Evolutionary conservation across 2,888 invertebrate species (phyloP).

Genomic region (Dynastes hyllus): DNA sequence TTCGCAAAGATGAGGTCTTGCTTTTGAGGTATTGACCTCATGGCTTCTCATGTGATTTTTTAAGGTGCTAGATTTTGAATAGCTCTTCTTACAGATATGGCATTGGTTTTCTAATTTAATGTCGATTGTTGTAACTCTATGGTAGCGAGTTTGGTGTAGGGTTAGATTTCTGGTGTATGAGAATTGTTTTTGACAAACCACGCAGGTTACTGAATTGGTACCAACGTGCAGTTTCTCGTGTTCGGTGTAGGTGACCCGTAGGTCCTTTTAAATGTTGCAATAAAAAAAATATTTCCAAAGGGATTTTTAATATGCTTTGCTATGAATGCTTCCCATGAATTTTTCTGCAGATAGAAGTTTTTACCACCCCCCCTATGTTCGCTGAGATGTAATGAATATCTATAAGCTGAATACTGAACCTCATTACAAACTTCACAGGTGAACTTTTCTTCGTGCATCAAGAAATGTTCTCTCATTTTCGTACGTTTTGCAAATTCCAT

Average conservation of each 20-base stretch:
- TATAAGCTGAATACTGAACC: conserved; percentile 59
- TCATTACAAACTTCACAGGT: conserved; percentile 50
- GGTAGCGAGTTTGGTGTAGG: conserved; percentile 45
- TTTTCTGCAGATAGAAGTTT: conserved; percentile 48
- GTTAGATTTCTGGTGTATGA: conserved; percentile 59
- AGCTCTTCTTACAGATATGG: conserved; percentile 65
- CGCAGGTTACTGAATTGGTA: conserved; percentile 71
- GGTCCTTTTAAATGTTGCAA: too few species aligned
- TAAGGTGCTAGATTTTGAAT: conserved; percentile 63
- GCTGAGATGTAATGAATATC: conserved; percentile 57
- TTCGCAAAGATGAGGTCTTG: conserved; percentile 65
- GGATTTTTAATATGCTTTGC: conserved; percentile 49
- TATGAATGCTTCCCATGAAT: conserved; percentile 37
- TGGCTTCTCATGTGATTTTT: conserved; percentile 68
- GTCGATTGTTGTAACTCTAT: conserved; percentile 47
- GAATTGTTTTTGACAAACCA: conserved; percentile 74
- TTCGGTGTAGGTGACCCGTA: conserved; percentile 42
- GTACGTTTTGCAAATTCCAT: conserved; percentile 48
- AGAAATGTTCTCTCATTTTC: conserved; percentile 54
- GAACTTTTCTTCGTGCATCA: conserved; percentile 53
- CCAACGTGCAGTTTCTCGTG: conserved; percentile 50
- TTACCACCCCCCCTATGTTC: conserved; percentile 32
- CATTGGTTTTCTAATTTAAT: conserved; percentile 60
- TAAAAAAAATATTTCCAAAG: conserved; percentile 47
- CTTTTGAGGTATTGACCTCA: conserved; percentile 61